phyloP scores from a whole-genome alignment of 2,797 vertebrate genomes.

The Sebastes trivittatus region DNA sequence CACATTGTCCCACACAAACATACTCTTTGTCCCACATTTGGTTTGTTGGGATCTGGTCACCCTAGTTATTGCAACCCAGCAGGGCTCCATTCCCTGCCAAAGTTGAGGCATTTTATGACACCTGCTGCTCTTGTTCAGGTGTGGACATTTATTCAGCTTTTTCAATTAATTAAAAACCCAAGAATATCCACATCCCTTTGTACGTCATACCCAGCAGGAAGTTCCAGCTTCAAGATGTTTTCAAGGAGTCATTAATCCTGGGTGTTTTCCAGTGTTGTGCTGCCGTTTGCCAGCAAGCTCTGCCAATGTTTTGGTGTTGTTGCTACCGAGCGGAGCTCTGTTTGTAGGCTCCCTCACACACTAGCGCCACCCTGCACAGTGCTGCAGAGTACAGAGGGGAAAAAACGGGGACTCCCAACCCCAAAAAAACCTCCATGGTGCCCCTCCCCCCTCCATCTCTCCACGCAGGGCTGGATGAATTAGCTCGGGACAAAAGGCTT shows the following conservation, averaged over 20 bases:
- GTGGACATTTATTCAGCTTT: not conserved
- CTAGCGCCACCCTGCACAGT: conserved; percentile 63
- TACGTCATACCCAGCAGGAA: conserved; percentile 33
- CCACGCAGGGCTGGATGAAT: conserved; percentile 86
- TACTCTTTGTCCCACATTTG: too few species aligned
- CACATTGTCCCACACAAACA: too few species aligned
- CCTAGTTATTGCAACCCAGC: conserved; percentile 15
- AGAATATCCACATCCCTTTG: not conserved
- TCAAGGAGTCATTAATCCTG: conserved; percentile 45
- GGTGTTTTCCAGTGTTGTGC: conserved; percentile 65
- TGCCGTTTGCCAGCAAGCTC: conserved; percentile 50
- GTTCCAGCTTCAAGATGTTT: conserved; percentile 34
- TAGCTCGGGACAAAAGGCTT: conserved; percentile 87
- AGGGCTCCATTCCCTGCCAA: conserved; percentile 1
- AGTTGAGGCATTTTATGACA: conserved; percentile 45
- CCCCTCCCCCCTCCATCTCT: conserved; percentile 64
- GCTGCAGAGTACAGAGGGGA: conserved; percentile 17
- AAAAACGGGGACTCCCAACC: conserved; percentile 55
- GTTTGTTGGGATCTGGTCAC: too few species aligned
- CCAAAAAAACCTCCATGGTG: conserved; percentile 46
- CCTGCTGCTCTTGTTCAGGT: conserved; percentile 69
- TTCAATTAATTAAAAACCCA: not conserved
- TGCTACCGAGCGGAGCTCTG: conserved; percentile 45
- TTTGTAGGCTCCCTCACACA: conserved; percentile 58
- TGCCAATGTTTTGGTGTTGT: conserved; percentile 71